phyloP scores from a whole-genome alignment of 2,113 vertebrate species.

The Corythaeola cristata region DNA sequence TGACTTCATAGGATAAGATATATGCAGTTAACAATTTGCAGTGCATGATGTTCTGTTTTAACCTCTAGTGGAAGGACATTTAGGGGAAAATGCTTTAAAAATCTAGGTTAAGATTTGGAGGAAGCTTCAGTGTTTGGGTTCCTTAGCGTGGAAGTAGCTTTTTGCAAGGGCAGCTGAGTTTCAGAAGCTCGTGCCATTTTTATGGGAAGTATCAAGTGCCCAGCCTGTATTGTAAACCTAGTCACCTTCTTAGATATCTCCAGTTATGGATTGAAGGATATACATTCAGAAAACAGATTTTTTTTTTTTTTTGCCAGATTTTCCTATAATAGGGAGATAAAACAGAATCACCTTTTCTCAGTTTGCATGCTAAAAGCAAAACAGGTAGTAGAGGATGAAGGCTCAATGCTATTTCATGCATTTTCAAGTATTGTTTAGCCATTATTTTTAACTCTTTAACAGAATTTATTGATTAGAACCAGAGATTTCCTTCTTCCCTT shows the following conservation, averaged over 20 bases:
- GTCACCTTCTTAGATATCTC: not conserved
- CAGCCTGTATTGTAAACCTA: not conserved
- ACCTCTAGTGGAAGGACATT: not conserved
- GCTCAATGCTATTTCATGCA: not conserved
- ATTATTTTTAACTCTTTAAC: not conserved
- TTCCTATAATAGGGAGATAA: not conserved
- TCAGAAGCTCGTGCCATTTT: not conserved
- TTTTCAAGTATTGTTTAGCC: not conserved
- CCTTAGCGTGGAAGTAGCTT: not conserved
- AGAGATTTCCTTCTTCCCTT: not conserved
- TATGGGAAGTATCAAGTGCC: not conserved
- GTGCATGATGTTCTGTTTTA: not conserved
- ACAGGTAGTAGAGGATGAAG: not conserved
- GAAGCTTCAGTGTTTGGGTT: not conserved
- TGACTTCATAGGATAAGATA: not conserved
- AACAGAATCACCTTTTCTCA: not conserved
- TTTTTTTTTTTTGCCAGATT: not conserved
- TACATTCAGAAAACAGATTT: not conserved
- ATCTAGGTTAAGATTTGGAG: not conserved
- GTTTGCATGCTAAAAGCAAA: not conserved
- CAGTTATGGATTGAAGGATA: not conserved
- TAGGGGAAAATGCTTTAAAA: not conserved
- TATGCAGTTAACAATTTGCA: not conserved
- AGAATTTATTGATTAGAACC: not conserved
- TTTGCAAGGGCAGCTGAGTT: not conserved